These are phyloP conservation scores for Takifugu bimaculatus DNA, from an alignment of 2,113 vertebrate genomes.

Conservation along the genomic window DNA sequence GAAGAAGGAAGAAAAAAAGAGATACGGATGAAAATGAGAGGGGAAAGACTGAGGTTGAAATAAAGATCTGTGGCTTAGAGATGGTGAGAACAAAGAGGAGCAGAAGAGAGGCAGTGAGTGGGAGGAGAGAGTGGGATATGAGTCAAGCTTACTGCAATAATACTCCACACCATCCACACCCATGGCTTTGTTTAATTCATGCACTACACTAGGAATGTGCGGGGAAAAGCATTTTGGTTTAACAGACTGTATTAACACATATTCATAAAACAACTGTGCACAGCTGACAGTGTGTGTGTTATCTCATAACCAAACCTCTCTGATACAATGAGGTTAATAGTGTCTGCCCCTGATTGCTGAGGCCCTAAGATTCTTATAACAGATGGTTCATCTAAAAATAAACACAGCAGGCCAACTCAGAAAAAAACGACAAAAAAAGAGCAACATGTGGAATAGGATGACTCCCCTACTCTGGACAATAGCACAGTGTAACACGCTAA, in stretches of 20 bases:
- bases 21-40: constrained; percentile 17
- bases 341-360: constrained; percentile 10
- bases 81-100: constrained; percentile 39
- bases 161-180: constrained; percentile 47
- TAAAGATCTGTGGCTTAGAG: neutral
- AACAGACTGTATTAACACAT: constrained; percentile 1
- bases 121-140: constrained; percentile 44
- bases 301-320: constrained; percentile 17
- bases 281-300: neutral
- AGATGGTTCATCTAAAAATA: constrained; percentile 64
- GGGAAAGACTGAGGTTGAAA: constrained; percentile 4
- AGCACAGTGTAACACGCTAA: constrained; percentile 30
- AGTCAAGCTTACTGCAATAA: constrained; percentile 47
- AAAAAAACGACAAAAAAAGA: constrained; percentile 30
- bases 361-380: constrained; percentile 30
- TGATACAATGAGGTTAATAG: constrained; percentile 10
- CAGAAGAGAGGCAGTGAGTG: constrained; percentile 20
- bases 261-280: neutral
- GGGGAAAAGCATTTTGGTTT: constrained; percentile 9
- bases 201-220: constrained; percentile 24
- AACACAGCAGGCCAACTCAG: constrained; percentile 30
- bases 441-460: constrained; percentile 62
- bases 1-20: constrained; percentile 24
- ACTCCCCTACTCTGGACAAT: constrained; percentile 42
- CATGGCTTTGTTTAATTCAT: constrained; percentile 53